phyloP scores from a whole-genome alignment of 2,888 invertebrate genomes.

The Cephus runcator region DNA sequence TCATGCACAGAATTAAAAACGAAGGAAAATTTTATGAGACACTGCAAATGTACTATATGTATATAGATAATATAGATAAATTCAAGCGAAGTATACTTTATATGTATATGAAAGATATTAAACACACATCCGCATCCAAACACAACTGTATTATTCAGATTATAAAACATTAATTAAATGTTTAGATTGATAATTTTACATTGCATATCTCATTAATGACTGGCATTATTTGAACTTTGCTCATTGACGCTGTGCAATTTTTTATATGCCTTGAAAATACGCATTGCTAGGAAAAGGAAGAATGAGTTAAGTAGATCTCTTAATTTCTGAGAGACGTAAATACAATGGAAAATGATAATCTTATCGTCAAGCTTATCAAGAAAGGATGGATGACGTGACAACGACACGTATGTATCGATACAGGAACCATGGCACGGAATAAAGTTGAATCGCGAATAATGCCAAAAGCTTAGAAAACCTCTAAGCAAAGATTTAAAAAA shows the following conservation, averaged over 20 bases:
- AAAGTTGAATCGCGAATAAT: too few species aligned
- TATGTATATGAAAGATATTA: too few species aligned
- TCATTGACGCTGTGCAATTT: neutral
- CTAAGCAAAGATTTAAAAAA: neutral
- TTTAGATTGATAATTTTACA: neutral
- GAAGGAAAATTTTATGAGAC: too few species aligned
- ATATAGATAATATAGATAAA: too few species aligned
- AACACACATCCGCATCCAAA: neutral
- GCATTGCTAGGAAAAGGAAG: neutral
- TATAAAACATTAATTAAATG: neutral
- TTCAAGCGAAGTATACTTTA: too few species aligned
- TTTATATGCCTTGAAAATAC: neutral
- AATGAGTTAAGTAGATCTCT: neutral
- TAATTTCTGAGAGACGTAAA: neutral
- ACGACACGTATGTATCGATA: neutral
- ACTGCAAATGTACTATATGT: too few species aligned
- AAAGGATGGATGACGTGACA: neutral
- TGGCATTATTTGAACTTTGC: neutral
- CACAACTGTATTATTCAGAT: neutral
- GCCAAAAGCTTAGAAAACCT: neutral
- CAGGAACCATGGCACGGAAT: too few species aligned
- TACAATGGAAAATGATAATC: neutral
- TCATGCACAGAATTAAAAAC: too few species aligned
- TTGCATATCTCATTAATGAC: neutral
- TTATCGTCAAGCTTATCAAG: neutral